Evolutionary conservation across 2,797 vertebrate genomes (phyloP).

Genomic region (Ispidina lecontei): DNA sequence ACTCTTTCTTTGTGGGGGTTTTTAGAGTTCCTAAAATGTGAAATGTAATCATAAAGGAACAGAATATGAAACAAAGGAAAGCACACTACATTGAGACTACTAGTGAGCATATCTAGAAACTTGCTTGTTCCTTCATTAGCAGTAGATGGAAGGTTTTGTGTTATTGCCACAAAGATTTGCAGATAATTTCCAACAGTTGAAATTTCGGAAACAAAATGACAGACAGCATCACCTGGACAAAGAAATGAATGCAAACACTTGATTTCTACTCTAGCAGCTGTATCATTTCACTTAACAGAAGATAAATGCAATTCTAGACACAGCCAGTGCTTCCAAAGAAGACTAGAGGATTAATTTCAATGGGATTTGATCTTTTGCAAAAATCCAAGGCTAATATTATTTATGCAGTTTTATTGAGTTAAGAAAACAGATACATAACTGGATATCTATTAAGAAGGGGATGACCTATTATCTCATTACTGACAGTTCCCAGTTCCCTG

Average conservation of each 20-base stretch:
- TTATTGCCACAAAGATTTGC: not conserved
- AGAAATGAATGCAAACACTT: not conserved
- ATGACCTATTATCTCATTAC: not conserved
- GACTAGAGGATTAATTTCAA: not conserved
- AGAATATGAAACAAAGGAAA: not conserved
- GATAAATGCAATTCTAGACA: not conserved
- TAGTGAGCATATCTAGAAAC: not conserved
- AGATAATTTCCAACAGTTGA: not conserved
- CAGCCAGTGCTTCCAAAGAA: not conserved
- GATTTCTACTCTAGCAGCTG: not conserved
- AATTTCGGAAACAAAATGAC: not conserved
- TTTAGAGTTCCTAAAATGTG: not conserved
- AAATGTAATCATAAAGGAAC: not conserved
- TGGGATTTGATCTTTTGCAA: not conserved
- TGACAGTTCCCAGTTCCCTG: not conserved
- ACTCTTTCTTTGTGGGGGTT: not conserved
- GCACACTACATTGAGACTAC: not conserved
- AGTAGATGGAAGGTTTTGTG: not conserved
- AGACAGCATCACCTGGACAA: not conserved
- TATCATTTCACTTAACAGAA: not conserved
- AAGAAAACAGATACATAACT: not conserved
- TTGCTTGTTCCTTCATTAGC: not conserved
- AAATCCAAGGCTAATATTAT: not conserved
- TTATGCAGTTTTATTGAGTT: not conserved
- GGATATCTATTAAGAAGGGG: not conserved